phyloP scores from a whole-genome alignment of 2,113 vertebrate species.

The Colinus virginianus region DNA sequence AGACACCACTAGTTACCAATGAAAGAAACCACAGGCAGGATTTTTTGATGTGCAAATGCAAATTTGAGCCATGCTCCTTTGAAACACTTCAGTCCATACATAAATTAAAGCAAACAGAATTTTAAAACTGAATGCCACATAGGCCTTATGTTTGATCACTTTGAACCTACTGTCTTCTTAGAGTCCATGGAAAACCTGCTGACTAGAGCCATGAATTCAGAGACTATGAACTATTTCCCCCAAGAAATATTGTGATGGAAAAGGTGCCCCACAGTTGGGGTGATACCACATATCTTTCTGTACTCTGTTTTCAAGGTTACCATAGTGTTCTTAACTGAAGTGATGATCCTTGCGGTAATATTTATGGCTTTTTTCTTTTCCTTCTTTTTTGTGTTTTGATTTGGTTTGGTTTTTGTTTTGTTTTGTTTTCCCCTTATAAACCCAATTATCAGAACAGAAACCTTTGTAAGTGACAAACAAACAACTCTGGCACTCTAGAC shows the following conservation, averaged over 20 bases:
- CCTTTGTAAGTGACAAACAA: neutral
- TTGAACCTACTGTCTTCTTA: neutral
- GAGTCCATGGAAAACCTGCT: neutral
- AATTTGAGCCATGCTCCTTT: neutral
- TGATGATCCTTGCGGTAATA: neutral
- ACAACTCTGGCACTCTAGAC: neutral
- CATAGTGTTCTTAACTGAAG: neutral
- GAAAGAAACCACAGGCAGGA: neutral
- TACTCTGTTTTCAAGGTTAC: neutral
- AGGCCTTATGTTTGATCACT: neutral
- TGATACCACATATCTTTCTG: neutral
- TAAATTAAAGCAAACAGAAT: neutral
- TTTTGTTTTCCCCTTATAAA: neutral
- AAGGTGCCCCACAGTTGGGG: neutral
- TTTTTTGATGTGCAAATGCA: neutral
- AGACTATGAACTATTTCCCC: rapidly evolving
- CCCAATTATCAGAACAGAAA: neutral
- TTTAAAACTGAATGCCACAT: neutral
- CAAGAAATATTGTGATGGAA: neutral
- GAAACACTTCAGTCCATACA: neutral
- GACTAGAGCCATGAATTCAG: rapidly evolving
- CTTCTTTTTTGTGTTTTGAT: neutral
- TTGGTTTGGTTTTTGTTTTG: neutral
- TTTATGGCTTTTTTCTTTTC: neutral
- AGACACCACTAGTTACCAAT: neutral